These are phyloP conservation scores for Choreutis nemorana DNA, from an alignment of 2,888 invertebrate genomes.

Conservation along the genomic window DNA sequence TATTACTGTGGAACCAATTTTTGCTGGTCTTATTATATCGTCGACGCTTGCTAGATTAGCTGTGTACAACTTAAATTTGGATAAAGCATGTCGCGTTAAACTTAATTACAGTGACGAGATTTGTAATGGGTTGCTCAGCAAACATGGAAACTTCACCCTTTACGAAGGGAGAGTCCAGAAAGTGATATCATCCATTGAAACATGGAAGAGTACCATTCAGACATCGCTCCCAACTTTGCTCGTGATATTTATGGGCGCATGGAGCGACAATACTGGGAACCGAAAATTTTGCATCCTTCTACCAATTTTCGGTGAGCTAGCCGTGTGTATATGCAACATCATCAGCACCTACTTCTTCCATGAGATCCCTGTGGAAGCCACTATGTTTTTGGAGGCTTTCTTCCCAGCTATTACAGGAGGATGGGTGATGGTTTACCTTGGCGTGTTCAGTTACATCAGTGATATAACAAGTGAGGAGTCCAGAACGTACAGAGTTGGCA, in stretches of 20 bases:
- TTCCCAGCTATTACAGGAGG: slow-evolving; percentile 63
- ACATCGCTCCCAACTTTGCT: slow-evolving; percentile 62
- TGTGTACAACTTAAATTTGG: slow-evolving; percentile 54
- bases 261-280: slow-evolving; percentile 68
- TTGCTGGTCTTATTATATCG: slow-evolving; percentile 73
- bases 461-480: slow-evolving; percentile 61
- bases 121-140: slow-evolving; percentile 37
- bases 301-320: slow-evolving; percentile 60
- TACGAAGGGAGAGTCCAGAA: slow-evolving; percentile 70
- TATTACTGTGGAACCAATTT: slow-evolving; percentile 76
- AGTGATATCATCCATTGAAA: slow-evolving; percentile 59
- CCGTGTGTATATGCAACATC: slow-evolving; percentile 52
- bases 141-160: slow-evolving; percentile 57
- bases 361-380: slow-evolving; percentile 59
- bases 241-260: slow-evolving; percentile 67
- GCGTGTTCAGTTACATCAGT: slow-evolving; percentile 70
- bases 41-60: slow-evolving; percentile 73
- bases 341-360: slow-evolving; percentile 62
- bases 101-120: slow-evolving; percentile 32
- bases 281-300: slow-evolving; percentile 65
- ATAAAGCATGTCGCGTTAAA: slow-evolving; percentile 48
- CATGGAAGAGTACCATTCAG: slow-evolving; percentile 65
- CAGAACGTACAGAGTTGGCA: slow-evolving; percentile 67
- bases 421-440: slow-evolving; percentile 61
- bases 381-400: slow-evolving; percentile 59